Conservation (phyloP, 1,140 invertebrate species). For the Hydropsyche tenuis region DNA sequence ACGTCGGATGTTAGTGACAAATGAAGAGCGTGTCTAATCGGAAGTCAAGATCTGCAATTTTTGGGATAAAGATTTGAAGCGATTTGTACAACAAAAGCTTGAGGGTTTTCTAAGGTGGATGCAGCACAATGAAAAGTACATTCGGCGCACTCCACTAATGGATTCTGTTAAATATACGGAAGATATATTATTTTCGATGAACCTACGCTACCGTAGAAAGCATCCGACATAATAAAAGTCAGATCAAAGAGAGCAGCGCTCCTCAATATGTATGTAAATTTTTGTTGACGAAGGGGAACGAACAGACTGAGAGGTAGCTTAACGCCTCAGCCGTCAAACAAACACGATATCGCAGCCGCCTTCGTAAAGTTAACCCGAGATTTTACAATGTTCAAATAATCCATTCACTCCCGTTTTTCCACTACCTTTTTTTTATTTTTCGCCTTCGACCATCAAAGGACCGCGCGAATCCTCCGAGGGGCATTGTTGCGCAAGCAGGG, state of each 20-base stretch:
- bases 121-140: too few relatives aligned
- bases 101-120: too few relatives aligned
- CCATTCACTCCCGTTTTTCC: not conserved
- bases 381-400: conserved; percentile 13
- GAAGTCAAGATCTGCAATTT: conserved; percentile 9
- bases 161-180: too few relatives aligned
- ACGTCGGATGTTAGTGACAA: conserved; percentile 29
- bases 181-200: too few relatives aligned
- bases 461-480: not conserved
- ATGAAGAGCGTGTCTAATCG: conserved; percentile 41
- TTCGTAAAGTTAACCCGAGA: conserved; percentile 14
- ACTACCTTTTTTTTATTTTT: not conserved
- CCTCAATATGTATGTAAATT: conserved; percentile 29
- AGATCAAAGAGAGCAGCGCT: conserved; percentile 17
- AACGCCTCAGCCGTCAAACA: conserved; percentile 15
- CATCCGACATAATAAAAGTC: not conserved
- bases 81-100: too few relatives aligned
- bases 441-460: conserved; percentile 2
- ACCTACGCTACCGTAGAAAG: not conserved
- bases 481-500: not conserved
- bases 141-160: too few relatives aligned
- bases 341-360: conserved; percentile 8
- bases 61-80: too few relatives aligned
- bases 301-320: conserved; percentile 11
- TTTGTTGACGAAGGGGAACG: conserved; percentile 21